Evolutionary conservation across 2,888 invertebrate genomes (phyloP).

Genomic region (Azorinus chamasolen): DNA sequence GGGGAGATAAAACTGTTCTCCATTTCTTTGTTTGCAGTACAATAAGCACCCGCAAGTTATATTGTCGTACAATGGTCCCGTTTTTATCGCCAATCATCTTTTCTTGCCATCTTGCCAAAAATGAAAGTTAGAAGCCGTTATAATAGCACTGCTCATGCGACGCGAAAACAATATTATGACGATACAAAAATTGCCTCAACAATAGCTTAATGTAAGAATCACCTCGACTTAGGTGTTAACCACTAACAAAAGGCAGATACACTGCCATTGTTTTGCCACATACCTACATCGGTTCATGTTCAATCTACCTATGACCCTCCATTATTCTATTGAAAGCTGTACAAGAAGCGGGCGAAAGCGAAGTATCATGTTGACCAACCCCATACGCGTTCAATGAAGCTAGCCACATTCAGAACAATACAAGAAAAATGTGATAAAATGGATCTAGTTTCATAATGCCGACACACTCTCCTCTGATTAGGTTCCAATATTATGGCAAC

Average conservation of each 20-base stretch:
- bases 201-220: slow-evolving; percentile 54
- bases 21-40: too few relatives aligned
- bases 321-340: slow-evolving; percentile 38
- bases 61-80: slow-evolving; percentile 17
- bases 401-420: slow-evolving; percentile 39
- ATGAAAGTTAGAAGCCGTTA: slow-evolving; percentile 21
- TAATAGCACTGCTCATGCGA: slow-evolving; percentile 43
- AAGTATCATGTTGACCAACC: slow-evolving; percentile 50
- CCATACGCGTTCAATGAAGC: slow-evolving; percentile 54
- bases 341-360: slow-evolving; percentile 48
- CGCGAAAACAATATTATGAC: slow-evolving; percentile 47
- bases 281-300: slow-evolving; percentile 69
- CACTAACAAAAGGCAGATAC: slow-evolving; percentile 48
- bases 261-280: slow-evolving; percentile 53
- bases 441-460: slow-evolving; percentile 43
- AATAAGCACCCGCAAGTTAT: too few relatives aligned
- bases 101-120: slow-evolving; percentile 63
- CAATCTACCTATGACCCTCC: slow-evolving; percentile 53
- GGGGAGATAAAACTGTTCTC: not conserved
- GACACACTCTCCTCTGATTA: slow-evolving; percentile 20
- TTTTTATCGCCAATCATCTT: slow-evolving; percentile 51
- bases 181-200: slow-evolving; percentile 48
- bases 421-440: slow-evolving; percentile 56
- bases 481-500: slow-evolving; percentile 49
- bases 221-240: slow-evolving; percentile 51